These are phyloP conservation scores for Liodrosophila aerea DNA, from an alignment of 2,888 invertebrate genomes.

Conservation along the genomic window DNA sequence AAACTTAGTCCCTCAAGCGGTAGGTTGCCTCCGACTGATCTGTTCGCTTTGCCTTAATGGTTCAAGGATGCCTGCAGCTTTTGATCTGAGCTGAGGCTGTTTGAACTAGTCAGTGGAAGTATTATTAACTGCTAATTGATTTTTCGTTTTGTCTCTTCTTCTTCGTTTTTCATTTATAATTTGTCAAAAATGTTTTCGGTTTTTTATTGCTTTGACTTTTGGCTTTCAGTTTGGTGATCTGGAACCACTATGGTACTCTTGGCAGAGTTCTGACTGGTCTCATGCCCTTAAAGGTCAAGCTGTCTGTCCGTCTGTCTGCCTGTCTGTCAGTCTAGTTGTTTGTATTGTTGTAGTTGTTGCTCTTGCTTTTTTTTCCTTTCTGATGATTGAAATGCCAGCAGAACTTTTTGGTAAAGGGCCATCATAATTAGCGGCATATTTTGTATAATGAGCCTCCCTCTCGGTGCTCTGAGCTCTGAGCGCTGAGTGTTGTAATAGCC, in stretches of 20 bases:
- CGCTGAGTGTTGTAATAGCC: slow-evolving; percentile 1
- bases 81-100: slow-evolving; percentile 1
- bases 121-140: slow-evolving; percentile 76
- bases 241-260: neutral
- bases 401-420: slow-evolving; percentile 62
- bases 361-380: neutral
- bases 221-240: slow-evolving; percentile 6
- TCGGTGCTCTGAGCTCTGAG: neutral
- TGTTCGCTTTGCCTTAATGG: too few species aligned
- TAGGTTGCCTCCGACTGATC: too few species aligned
- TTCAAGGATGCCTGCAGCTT: too few species aligned
- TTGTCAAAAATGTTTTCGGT: slow-evolving; percentile 56
- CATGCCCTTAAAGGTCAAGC: slow-evolving; percentile 50
- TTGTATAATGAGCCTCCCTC: slow-evolving; percentile 32
- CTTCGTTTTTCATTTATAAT: slow-evolving; percentile 37
- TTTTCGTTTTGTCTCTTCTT: slow-evolving; percentile 34
- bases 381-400: slow-evolving; percentile 36
- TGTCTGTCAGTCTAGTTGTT: slow-evolving; percentile 10
- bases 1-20: too few species aligned
- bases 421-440: slow-evolving; percentile 68
- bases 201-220: slow-evolving; percentile 48
- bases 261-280: slow-evolving; percentile 23
- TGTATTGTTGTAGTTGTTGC: slow-evolving; percentile 5
- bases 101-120: slow-evolving; percentile 26
- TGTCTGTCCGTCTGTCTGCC: slow-evolving; percentile 10